Base-by-base conservation (phyloP, 2,888 invertebrate genomes). In the Eupsilia transversa region DNA sequence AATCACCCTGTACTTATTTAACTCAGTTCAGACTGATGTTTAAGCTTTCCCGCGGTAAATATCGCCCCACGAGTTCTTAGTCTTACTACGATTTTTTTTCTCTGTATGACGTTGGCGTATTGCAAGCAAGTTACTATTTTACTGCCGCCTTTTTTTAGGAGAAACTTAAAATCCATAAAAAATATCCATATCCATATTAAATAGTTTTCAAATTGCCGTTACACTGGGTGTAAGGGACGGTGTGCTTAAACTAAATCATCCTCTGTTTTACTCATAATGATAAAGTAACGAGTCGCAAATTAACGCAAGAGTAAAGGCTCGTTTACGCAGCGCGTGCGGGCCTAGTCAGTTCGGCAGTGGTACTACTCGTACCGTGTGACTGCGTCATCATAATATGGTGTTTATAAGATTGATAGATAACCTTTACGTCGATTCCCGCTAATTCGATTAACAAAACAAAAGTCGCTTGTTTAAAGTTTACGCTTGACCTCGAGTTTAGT, bases 151-250 rank as follows among this genome's bases (percentile, higher is more conserved):
- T 27, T 63, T 63, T 43, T 43, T 43, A 30, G 7, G 30, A 64
- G 23, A 30, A 46, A 30, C 30, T 30, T 23, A 23, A 49, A 23
- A 30, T 64, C 14, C 4, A 23, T 30, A 14, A 43, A 46, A 52
- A n/a, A 33, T 5, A n/a, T 63, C 43, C 30, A 33, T 5, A n/a
- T 63, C 43, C 30, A 41, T 41, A 61, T 30, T 30, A 30, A 30
- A n/a, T 23, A 43, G 17, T 65, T 54, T 54, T 52, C 46, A 23
- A 33, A 64, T 52, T n/a, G 0, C 3, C 9, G 33, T 17, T 33
- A 33, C 30, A 59, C 33, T 30, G 23, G 49, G 57, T 75, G 72
- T 59, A 72, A 75, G 57, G 33, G 57, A 79, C 9, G 41, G 72
- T 75, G 57, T 79, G 41, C 6, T 41, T 23, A 57, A 67, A 67